Base-by-base conservation (phyloP, 2,113 vertebrate species). In the Sterna hirundo region DNA sequence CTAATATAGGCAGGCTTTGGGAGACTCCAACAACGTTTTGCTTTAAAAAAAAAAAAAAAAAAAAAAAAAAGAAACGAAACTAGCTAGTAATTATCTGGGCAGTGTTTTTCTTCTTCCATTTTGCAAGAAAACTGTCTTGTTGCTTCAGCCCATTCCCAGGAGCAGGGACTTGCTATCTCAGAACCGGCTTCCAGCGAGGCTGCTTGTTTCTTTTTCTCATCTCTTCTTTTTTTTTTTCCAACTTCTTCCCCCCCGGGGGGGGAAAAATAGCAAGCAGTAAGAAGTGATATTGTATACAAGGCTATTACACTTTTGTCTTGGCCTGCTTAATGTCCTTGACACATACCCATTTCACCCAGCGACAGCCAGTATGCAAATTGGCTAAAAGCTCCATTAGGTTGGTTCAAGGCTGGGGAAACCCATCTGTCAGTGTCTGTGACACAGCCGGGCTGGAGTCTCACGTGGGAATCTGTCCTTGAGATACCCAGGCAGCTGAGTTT, bases 351-450 rank as follows among this genome's bases (percentile, higher is more conserved):
- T 98, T 95, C 94, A 91, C 95, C 93, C 94, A 94, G 92, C 52
- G 70, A 97, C 94, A 97, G 97, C 94, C 92, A 95, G 94, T 97
- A 98, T 98, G 98, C 96, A 98, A 98, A 98, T 98, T 94, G 86
- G 76, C 92, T 97, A 79, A 97, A 98, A 98, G 97, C 97, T 98
- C 97, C 98, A 98, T 98, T 98, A 98, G 97, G 93, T 97, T 98
- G 92, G 92, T 97, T 97, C 87, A 93, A 97, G 97, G 97, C 96
- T 98, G 97, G 97, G 96, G 95, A 98, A 98, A 95, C 96, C 98
- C 97, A 98, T 98, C 98, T 98, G 97, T 98, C 98, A 97, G 94
- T 94, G 96, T 97, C 96, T 96, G 93, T 97, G 97, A 96, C 97
- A 97, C 97, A 96, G 96, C 94, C 83, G 42, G 86, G 97, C 96